Conservation (phyloP, 1,140 invertebrate species). For the Lamellibrachia luymesi region DNA sequence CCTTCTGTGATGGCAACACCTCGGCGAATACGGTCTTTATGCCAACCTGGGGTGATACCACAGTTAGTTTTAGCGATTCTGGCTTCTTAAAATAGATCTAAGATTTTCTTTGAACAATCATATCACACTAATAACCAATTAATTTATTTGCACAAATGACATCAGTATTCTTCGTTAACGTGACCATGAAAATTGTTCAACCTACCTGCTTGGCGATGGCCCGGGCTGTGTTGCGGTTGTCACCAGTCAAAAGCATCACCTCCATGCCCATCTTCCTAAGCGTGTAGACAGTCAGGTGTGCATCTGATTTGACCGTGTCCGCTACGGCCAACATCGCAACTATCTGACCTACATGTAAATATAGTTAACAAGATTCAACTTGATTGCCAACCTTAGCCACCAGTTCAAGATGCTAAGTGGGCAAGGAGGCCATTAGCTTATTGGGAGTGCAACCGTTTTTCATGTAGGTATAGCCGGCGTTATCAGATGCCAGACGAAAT, state of each 20-base stretch:
- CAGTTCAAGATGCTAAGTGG: too few relatives aligned
- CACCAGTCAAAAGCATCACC: constrained; percentile 93
- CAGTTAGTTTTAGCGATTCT: background rate
- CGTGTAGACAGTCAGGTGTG: constrained; percentile 86
- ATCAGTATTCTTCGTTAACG: too few relatives aligned
- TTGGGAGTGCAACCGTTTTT: too few relatives aligned
- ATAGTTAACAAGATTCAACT: too few relatives aligned
- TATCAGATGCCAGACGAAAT: too few relatives aligned
- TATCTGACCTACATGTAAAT: constrained; percentile 63
- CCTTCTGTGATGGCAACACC: constrained; percentile 97
- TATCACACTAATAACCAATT: background rate
- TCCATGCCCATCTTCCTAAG: constrained; percentile 90
- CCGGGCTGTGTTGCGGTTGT: constrained; percentile 93
- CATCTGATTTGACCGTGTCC: constrained; percentile 94
- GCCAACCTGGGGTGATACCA: constrained; percentile 69
- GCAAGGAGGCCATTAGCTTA: too few relatives aligned
- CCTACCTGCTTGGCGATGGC: constrained; percentile 87
- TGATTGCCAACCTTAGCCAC: too few relatives aligned
- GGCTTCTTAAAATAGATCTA: background rate
- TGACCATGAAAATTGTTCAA: background rate
- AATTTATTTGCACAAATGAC: background rate
- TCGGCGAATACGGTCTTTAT: constrained; percentile 93
- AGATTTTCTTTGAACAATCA: background rate
- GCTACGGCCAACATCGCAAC: constrained; percentile 83
- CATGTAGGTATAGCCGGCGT: too few relatives aligned